Percentiles rank a stretch among this genome's conserved stretches.
Evolutionary conservation across 2,888 invertebrate genomes (phyloP).

Genomic region (Calliphora vomitoria): DNA sequence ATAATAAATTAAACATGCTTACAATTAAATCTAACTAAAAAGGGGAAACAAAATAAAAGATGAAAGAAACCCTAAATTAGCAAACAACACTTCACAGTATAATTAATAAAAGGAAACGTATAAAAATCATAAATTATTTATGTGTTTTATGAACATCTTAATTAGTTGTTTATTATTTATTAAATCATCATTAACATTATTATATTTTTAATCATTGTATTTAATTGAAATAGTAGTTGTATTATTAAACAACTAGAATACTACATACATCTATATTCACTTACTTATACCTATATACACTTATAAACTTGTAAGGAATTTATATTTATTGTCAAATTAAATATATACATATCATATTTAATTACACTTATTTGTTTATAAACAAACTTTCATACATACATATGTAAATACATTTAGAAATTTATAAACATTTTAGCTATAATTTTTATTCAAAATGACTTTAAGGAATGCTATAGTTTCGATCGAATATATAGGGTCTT

Average conservation of each 20-base stretch:
- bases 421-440: too few relatives aligned
- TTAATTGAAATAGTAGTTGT: constrained; percentile 1
- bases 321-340: too few relatives aligned
- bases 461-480: too few relatives aligned
- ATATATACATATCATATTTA: too few relatives aligned
- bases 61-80: constrained; percentile 1
- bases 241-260: not conserved
- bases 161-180: constrained; percentile 36
- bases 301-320: too few relatives aligned
- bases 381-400: too few relatives aligned
- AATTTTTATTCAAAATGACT: too few relatives aligned
- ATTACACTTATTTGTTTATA: too few relatives aligned
- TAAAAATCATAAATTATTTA: constrained; percentile 20
- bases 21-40: not conserved
- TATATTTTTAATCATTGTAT: not conserved
- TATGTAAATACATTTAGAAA: too few relatives aligned
- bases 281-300: not conserved
- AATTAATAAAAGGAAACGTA: not conserved
- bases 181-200: constrained; percentile 7
- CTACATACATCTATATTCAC: not conserved
- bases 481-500: too few relatives aligned
- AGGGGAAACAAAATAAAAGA: not conserved
- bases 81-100: constrained; percentile 13
- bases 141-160: constrained; percentile 30
- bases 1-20: not conserved